Evolutionary conservation across 2,888 invertebrate species (phyloP), one percentile per base, ranked within the genome.

Genomic region (Buathra laborator): DNA sequence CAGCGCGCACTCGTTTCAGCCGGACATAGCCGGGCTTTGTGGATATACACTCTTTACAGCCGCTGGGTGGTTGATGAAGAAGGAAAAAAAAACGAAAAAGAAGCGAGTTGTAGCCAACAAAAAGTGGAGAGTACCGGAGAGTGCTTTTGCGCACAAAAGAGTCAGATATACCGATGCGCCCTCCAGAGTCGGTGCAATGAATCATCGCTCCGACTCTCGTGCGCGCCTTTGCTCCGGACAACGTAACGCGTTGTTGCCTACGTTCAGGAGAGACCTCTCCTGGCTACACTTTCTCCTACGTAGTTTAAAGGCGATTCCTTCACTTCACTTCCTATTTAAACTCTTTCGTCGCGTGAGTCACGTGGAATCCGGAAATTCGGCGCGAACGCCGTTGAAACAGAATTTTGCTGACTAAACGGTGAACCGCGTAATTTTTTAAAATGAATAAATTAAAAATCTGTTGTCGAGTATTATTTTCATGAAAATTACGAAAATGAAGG

Each of bases 301-400:
- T 59, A 81, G 19, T 66, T 72, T 48, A 72, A 43, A 37, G 37
- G 37, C 46, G 12, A 66, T 68, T 70, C 72, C 67, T 75, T 43
- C 32, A 62, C 66, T 62, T 70, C 32, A 68, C 66, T 62, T 70
- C 56, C 24, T 62, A 19, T 48, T n/a, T 32, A 53, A 9, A n/a
- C 14, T 59, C 16, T 37, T 67, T 37, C 48, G 24, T 37, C 51
- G 67, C 48, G 67, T 86, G 84, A 86, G 64, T 86, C 86, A 85
- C 79, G 56, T 81, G 82, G 83, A 84, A 81, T 83, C 78, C 72
- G 74, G 74, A 86, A 83, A 86, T 85, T 12, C n/a, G 56, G 53
- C 53, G 75, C 64, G 19, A 12, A 44, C 46, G 48, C 53, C 3
- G 32, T 6, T 3, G 51, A 71, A 53, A 1, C 19, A n/a, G 53